These are phyloP conservation scores for Drosophila guanche DNA, from an alignment of 1,140 invertebrate species.

Conservation along the genomic window DNA sequence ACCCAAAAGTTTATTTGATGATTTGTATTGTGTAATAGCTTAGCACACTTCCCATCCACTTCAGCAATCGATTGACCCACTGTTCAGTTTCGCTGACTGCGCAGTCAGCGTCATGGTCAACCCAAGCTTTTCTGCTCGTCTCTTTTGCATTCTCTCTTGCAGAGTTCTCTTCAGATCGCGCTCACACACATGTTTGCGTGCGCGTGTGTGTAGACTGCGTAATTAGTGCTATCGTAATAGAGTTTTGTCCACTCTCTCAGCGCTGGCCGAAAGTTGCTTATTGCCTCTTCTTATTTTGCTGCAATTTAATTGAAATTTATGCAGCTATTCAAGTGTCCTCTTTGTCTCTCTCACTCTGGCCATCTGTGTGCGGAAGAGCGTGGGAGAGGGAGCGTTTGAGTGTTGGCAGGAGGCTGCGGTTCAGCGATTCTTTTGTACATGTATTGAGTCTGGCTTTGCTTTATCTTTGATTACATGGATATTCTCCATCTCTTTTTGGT, in stretches of 20 bases:
- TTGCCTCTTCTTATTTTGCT: constrained; percentile 55
- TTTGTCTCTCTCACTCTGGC: background rate
- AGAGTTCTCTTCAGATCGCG: constrained; percentile 15
- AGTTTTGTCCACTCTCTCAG: constrained; percentile 52
- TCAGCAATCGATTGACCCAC: constrained; percentile 6
- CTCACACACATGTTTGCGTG: constrained; percentile 12
- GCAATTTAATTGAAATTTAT: constrained; percentile 79
- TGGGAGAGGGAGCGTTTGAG: constrained; percentile 11
- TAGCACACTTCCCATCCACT: background rate
- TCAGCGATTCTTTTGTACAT: constrained; percentile 67
- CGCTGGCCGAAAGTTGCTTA: constrained; percentile 37
- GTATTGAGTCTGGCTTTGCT: constrained; percentile 36
- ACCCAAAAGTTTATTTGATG: too few species aligned
- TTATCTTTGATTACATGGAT: constrained; percentile 42
- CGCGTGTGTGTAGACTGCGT: constrained; percentile 34
- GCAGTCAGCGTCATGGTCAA: constrained; percentile 59
- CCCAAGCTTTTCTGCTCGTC: constrained; percentile 44
- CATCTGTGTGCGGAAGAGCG: background rate
- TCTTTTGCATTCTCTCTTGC: constrained; percentile 44
- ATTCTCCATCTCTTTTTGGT: background rate
- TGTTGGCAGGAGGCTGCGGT: constrained; percentile 47
- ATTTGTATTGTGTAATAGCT: background rate
- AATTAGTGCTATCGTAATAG: constrained; percentile 76
- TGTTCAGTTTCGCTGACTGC: constrained; percentile 17
- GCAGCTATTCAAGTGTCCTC: constrained; percentile 66